Conservation (phyloP, 2,888 invertebrate species). For the Coenonympha glycerion region DNA sequence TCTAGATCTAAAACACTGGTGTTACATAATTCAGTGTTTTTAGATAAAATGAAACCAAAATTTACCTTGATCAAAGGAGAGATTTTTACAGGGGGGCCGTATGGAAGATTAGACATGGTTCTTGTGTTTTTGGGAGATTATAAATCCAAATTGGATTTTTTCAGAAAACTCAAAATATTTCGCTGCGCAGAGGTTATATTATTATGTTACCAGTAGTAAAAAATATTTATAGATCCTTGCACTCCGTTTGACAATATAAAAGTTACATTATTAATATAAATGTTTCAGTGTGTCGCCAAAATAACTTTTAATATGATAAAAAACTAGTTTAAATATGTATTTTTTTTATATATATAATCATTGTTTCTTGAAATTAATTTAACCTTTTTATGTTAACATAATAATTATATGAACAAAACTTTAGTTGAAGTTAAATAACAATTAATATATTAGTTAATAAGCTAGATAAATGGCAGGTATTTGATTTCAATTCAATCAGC, state of each 20-base stretch:
- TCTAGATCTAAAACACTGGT: conserved; percentile 35
- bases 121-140: conserved; percentile 33
- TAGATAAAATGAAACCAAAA: conserved; percentile 21
- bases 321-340: too few relatives aligned
- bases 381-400: not conserved
- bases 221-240: too few relatives aligned
- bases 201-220: conserved; percentile 14
- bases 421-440: not conserved
- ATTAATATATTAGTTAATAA: too few relatives aligned
- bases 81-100: conserved; percentile 83
- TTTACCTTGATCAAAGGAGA: conserved; percentile 88
- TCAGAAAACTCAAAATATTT: conserved; percentile 38
- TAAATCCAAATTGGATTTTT: conserved; percentile 50
- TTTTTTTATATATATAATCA: too few relatives aligned
- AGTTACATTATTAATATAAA: too few relatives aligned
- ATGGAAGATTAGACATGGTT: conserved; percentile 66
- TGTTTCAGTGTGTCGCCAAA: not conserved
- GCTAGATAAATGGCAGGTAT: too few relatives aligned
- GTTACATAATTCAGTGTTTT: conserved; percentile 48
- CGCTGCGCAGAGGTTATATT: conserved; percentile 40
- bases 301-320: too few relatives aligned
- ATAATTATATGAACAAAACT: not conserved
- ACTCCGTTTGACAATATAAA: too few relatives aligned
- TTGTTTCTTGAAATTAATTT: too few relatives aligned
- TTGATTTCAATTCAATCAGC: too few relatives aligned